Percentiles rank a stretch among this genome's conserved stretches.
Conservation (phyloP, 2,888 invertebrate genomes). For the Hirudinaria manillensis region DNA sequence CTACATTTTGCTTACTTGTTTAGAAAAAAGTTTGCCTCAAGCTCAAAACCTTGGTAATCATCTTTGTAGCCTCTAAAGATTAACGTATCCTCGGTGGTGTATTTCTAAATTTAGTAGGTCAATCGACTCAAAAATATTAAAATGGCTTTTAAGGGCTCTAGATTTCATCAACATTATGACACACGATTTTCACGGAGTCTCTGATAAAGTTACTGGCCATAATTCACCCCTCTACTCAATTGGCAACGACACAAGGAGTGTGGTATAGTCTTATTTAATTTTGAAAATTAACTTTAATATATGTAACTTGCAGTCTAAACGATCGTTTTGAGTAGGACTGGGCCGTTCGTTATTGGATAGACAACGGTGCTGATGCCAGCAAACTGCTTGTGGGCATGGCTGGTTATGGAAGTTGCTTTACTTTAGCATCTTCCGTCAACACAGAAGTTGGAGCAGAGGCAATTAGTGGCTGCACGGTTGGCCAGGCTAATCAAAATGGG, state of each 20-base stretch:
- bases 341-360: conserved; percentile 15
- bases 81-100: too few species aligned
- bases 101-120: too few species aligned
- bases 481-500: neutral
- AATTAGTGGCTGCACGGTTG: neutral
- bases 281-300: neutral
- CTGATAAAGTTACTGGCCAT: neutral
- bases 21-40: too few species aligned
- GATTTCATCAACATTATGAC: conserved; percentile 6
- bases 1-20: too few species aligned
- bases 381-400: conserved; percentile 17
- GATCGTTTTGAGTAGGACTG: neutral
- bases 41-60: too few species aligned
- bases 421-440: neutral
- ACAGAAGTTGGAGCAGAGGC: neutral
- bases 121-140: neutral
- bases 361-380: neutral
- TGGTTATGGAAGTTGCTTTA: conserved; percentile 4
- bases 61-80: too few species aligned
- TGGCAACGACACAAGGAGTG: neutral
- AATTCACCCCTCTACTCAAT: neutral
- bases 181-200: neutral
- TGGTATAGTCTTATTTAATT: neutral
- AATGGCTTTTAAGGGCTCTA: neutral
- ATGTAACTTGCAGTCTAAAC: too few species aligned